Percentiles rank a stretch among this genome's conserved stretches.
Conservation (phyloP, 2,888 invertebrate genomes). For the Meteorus cinctellus region DNA sequence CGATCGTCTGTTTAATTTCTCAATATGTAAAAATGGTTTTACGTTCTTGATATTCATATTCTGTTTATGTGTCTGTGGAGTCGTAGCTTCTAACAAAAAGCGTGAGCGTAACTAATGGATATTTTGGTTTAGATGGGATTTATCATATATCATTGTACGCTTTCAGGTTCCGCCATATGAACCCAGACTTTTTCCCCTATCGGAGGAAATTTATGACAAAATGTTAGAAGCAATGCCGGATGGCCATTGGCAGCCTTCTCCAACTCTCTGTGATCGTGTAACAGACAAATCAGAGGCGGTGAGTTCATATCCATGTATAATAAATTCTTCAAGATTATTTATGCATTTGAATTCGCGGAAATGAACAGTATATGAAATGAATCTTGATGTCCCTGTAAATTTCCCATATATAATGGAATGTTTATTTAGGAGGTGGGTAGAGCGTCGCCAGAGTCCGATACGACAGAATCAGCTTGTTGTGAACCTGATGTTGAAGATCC, state of each 20-base stretch:
- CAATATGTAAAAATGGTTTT: too few relatives aligned
- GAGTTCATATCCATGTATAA: conserved; percentile 51
- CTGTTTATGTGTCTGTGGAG: too few relatives aligned
- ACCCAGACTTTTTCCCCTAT: conserved; percentile 83
- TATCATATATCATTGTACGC: neutral
- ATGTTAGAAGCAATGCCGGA: conserved; percentile 83
- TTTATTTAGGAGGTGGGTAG: conserved; percentile 73
- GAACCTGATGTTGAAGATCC: conserved; percentile 83
- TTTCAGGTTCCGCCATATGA: conserved; percentile 84
- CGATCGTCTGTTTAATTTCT: too few relatives aligned
- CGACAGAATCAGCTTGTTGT: conserved; percentile 77
- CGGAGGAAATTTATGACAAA: conserved; percentile 80
- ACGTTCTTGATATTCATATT: too few relatives aligned
- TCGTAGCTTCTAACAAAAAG: too few relatives aligned
- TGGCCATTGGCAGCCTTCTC: conserved; percentile 75
- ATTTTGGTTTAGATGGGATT: too few relatives aligned
- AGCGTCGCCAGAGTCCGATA: conserved; percentile 74
- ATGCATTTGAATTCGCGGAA: neutral
- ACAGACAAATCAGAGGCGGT: conserved; percentile 70
- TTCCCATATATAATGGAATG: conserved; percentile 7
- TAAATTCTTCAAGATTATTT: neutral
- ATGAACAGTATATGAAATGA: neutral
- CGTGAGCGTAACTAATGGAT: too few relatives aligned
- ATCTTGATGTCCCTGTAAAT: neutral
- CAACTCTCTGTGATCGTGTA: conserved; percentile 66